A percentile compares a stretch with the other conserved stretches of the same genome.
Evolutionary conservation across 2,888 invertebrate genomes (phyloP).

Genomic region (Vanessa cardui): DNA sequence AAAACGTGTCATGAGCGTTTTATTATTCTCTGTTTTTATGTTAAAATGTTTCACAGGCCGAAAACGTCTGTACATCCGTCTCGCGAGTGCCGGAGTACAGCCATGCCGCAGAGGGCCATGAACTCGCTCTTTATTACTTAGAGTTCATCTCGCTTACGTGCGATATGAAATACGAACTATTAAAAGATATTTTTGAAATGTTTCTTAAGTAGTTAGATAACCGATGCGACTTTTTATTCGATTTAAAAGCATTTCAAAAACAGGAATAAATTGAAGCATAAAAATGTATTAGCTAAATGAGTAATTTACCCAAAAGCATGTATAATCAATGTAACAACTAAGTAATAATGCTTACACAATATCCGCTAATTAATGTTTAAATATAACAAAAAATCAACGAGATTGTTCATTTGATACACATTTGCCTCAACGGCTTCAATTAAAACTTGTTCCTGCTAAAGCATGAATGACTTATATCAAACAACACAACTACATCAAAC

Average conservation of each 20-base stretch:
- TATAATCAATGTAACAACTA: too few species aligned
- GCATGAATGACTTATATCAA: slow-evolving; percentile 33
- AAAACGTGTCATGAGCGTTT: slow-evolving; percentile 36
- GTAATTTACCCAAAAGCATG: too few species aligned
- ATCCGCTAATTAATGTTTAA: too few species aligned
- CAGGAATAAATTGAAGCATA: too few species aligned
- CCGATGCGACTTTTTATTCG: slow-evolving; percentile 9
- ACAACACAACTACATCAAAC: neutral
- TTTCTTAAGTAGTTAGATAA: slow-evolving; percentile 28
- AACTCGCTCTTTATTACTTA: slow-evolving; percentile 69
- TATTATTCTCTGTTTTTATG: slow-evolving; percentile 38
- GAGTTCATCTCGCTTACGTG: slow-evolving; percentile 68
- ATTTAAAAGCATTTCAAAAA: neutral
- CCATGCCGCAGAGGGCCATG: slow-evolving; percentile 70
- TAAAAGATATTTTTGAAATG: slow-evolving; percentile 35
- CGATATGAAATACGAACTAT: slow-evolving; percentile 45
- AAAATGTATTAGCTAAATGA: too few species aligned
- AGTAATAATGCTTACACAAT: too few species aligned
- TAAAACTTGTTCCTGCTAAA: slow-evolving; percentile 26
- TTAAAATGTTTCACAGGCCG: slow-evolving; percentile 45
- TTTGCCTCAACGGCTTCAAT: neutral
- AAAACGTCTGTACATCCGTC: slow-evolving; percentile 53
- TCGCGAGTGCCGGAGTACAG: slow-evolving; percentile 46
- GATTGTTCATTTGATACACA: too few species aligned
- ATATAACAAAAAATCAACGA: too few species aligned